Conservation (phyloP, 2,113 vertebrate species). For the Morone saxatilis region DNA sequence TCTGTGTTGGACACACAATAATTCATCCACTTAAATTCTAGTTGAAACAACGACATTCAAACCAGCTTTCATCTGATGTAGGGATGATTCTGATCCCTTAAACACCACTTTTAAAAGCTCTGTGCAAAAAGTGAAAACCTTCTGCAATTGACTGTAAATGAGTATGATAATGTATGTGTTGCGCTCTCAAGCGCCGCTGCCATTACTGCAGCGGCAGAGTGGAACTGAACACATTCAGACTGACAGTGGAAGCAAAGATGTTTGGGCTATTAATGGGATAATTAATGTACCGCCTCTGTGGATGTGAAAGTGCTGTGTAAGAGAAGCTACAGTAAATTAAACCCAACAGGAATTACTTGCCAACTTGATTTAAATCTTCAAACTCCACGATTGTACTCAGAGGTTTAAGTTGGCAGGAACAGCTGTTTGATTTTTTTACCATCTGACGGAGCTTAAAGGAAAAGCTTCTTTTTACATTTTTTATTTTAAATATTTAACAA, state of each 20-base stretch:
- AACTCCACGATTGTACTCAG: neutral
- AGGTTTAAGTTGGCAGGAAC: no score
- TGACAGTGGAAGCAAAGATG: neutral
- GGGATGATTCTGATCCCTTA: neutral
- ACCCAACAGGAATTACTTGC: neutral
- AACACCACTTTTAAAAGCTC: neutral
- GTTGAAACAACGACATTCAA: slow-evolving; percentile 8
- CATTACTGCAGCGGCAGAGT: neutral
- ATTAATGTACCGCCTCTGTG: neutral
- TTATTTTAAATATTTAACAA: no score
- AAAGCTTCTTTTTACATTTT: no score
- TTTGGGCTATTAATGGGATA: neutral
- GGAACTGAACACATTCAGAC: neutral
- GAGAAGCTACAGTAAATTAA: neutral
- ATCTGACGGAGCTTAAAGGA: no score
- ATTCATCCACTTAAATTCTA: slow-evolving; percentile 3
- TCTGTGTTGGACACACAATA: neutral
- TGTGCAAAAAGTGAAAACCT: neutral
- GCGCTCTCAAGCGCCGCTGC: neutral
- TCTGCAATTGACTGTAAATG: neutral
- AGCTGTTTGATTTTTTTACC: no score
- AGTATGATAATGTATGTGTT: neutral
- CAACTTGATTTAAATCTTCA: neutral
- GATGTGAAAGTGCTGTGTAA: neutral
- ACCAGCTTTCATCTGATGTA: neutral